phyloP scores from a whole-genome alignment of 2,888 invertebrate species.

The Creontiades dilutus region DNA sequence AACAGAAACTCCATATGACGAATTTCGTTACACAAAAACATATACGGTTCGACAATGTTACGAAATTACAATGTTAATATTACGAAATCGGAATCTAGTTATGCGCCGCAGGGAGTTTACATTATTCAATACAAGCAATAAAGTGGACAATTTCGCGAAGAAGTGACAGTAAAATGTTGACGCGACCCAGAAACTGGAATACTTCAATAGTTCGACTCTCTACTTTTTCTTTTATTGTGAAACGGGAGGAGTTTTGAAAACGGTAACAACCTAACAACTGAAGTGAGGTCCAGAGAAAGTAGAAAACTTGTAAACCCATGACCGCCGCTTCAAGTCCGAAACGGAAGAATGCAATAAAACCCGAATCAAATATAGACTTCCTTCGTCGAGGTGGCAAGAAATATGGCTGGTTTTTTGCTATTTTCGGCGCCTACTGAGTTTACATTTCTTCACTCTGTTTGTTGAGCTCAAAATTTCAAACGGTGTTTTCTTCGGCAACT shows the following conservation, averaged over 20 bases:
- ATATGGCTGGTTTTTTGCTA: conserved; percentile 12
- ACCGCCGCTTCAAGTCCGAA: not conserved
- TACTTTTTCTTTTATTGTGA: not conserved
- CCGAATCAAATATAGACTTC: conserved; percentile 21
- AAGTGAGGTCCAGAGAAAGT: not conserved
- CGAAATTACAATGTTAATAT: too few species aligned
- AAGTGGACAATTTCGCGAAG: too few species aligned
- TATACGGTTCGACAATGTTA: too few species aligned
- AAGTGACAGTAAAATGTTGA: too few species aligned
- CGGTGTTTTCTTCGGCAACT: not conserved
- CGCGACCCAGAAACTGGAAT: too few species aligned
- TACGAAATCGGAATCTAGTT: too few species aligned
- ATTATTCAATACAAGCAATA: too few species aligned
- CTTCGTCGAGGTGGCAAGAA: not conserved
- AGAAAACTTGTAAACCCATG: not conserved
- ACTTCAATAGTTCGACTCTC: not conserved
- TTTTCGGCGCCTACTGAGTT: not conserved
- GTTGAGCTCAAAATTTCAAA: not conserved
- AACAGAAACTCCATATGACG: too few species aligned
- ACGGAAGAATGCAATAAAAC: conserved; percentile 11
- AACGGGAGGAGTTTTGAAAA: not conserved
- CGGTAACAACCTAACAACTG: not conserved
- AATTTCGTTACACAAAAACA: too few species aligned
- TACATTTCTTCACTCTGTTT: not conserved
- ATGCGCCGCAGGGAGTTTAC: too few species aligned